A percentile compares a stretch with the other conserved stretches of the same genome.
These are phyloP conservation scores for Diogma glabrata DNA, from an alignment of 2,888 invertebrate genomes.

Conservation along the genomic window DNA sequence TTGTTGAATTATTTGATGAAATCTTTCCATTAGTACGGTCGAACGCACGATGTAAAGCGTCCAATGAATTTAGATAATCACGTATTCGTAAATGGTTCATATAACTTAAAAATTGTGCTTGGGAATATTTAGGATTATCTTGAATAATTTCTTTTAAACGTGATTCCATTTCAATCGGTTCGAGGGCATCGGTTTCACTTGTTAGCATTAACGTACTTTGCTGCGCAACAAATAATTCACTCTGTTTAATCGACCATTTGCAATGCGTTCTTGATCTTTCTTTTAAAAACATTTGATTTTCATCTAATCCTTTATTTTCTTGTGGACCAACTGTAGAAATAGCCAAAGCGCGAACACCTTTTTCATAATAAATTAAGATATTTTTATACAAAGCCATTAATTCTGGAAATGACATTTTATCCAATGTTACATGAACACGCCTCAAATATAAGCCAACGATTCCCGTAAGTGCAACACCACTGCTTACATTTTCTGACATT, in stretches of 20 bases:
- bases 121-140: constrained; percentile 32
- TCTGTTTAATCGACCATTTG: constrained; percentile 78
- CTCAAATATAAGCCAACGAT: constrained; percentile 66
- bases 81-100: constrained; percentile 77
- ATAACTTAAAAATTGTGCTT: constrained; percentile 72
- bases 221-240: constrained; percentile 77
- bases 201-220: constrained; percentile 73
- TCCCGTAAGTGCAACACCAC: constrained; percentile 33
- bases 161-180: constrained; percentile 63
- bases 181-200: constrained; percentile 67
- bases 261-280: constrained; percentile 37
- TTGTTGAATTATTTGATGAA: constrained; percentile 32
- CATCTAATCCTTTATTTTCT: background rate
- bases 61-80: constrained; percentile 60
- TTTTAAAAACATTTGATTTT: constrained; percentile 4
- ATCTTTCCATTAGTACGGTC: constrained; percentile 45
- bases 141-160: constrained; percentile 33
- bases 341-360: constrained; percentile 28
- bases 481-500: constrained; percentile 37
- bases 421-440: constrained; percentile 67
- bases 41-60: constrained; percentile 71
- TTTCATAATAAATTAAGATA: constrained; percentile 57
- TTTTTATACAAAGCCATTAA: constrained; percentile 61
- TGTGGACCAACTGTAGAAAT: constrained; percentile 15
- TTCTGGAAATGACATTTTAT: constrained; percentile 74